Conservation (phyloP, 2,113 vertebrate genomes). For the Acanthisitta chloris region DNA sequence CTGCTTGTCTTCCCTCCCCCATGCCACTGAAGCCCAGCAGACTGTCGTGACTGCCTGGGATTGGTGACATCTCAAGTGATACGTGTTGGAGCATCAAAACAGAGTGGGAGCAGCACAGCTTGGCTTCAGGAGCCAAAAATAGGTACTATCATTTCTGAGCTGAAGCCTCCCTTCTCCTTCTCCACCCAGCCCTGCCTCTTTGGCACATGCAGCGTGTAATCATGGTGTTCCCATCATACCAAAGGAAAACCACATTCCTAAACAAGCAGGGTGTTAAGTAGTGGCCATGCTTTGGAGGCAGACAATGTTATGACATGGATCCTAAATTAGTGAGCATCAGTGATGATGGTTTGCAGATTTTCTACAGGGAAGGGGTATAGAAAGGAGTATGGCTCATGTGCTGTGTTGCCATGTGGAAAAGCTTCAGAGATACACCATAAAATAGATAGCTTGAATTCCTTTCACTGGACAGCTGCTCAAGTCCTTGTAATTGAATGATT, state of each 20-base stretch:
- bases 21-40: background rate
- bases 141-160: conserved; percentile 60
- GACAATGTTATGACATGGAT: background rate
- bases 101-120: conserved; percentile 37
- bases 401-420: background rate
- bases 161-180: conserved; percentile 41
- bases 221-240: background rate
- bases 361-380: background rate
- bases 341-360: conserved; percentile 19
- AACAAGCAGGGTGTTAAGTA: background rate
- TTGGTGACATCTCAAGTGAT: conserved; percentile 25
- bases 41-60: background rate
- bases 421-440: background rate
- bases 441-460: background rate
- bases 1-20: background rate
- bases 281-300: conserved; percentile 21
- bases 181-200: conserved; percentile 16
- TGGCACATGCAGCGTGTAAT: conserved; percentile 33
- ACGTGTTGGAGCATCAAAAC: conserved; percentile 9
- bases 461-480: background rate
- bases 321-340: background rate
- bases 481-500: background rate
- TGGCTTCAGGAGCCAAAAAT: conserved; percentile 34
- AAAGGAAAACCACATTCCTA: conserved; percentile 9
- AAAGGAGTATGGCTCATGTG: background rate